Evolutionary conservation across 2,797 vertebrate genomes (phyloP).

Genomic region (Eremophila alpestris): DNA sequence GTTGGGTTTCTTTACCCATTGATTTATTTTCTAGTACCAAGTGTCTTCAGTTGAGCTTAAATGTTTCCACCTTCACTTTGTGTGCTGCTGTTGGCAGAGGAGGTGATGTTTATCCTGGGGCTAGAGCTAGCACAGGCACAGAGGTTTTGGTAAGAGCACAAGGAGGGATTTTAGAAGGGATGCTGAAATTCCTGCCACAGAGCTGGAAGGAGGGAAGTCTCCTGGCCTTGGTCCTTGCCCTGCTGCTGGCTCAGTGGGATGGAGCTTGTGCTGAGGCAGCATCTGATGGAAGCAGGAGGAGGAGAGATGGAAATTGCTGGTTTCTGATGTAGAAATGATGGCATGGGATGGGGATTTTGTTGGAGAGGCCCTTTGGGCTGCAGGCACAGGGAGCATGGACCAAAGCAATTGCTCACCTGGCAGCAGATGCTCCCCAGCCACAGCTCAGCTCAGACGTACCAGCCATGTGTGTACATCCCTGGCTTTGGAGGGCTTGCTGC

Average conservation of each 20-base stretch:
- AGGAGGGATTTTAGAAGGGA: background rate
- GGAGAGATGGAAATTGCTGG: background rate
- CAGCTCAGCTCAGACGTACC: background rate
- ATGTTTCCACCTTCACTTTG: background rate
- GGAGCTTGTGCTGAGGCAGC: background rate
- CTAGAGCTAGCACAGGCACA: background rate
- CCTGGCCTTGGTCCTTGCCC: background rate
- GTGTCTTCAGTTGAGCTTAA: background rate
- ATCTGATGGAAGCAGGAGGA: background rate
- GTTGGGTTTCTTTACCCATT: background rate
- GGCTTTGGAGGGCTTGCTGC: background rate
- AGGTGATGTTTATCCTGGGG: background rate
- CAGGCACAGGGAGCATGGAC: background rate
- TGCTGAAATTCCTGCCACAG: fast-evolving
- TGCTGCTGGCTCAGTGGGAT: background rate
- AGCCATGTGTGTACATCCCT: background rate
- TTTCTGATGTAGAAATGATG: background rate
- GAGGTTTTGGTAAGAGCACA: background rate
- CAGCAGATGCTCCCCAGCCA: background rate
- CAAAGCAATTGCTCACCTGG: background rate
- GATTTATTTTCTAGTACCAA: background rate
- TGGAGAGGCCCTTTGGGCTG: background rate
- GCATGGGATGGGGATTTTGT: background rate
- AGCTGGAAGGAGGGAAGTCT: background rate
- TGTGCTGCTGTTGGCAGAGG: background rate